Percentiles rank a stretch among this genome's conserved stretches.
phyloP scores from a whole-genome alignment of 1,140 invertebrate genomes.

The Melipona quadrifasciata region DNA sequence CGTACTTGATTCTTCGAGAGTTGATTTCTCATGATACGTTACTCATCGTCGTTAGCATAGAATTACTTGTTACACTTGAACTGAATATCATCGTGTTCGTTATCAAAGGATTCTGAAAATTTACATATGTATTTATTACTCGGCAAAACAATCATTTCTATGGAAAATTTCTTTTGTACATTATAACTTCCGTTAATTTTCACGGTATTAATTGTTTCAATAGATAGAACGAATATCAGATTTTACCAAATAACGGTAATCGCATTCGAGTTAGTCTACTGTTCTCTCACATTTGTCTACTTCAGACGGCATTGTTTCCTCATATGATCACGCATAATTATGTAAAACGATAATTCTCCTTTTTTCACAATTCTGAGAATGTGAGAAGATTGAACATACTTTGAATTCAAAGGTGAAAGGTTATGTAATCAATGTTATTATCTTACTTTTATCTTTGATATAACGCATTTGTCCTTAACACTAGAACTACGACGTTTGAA shows the following conservation, averaged over 20 bases:
- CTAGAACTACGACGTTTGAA: no score
- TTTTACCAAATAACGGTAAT: neutral
- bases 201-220: neutral
- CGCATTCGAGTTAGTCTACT: neutral
- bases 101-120: neutral
- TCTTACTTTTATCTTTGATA: no score
- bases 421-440: no score
- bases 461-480: no score
- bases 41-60: neutral
- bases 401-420: neutral
- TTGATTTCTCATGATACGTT: neutral
- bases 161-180: neutral
- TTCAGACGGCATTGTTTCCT: neutral
- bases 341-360: no score
- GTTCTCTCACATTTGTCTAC: conserved; percentile 1
- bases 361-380: neutral
- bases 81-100: neutral
- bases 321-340: neutral
- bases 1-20: neutral
- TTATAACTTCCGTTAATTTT: neutral
- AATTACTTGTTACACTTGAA: neutral
- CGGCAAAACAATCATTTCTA: neutral
- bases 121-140: neutral
- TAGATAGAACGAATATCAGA: neutral
- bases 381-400: neutral